Percentiles rank a stretch among this genome's conserved stretches.
Evolutionary conservation across 2,113 vertebrate genomes (phyloP).

Genomic region (human (Homo sapiens)): DNA sequence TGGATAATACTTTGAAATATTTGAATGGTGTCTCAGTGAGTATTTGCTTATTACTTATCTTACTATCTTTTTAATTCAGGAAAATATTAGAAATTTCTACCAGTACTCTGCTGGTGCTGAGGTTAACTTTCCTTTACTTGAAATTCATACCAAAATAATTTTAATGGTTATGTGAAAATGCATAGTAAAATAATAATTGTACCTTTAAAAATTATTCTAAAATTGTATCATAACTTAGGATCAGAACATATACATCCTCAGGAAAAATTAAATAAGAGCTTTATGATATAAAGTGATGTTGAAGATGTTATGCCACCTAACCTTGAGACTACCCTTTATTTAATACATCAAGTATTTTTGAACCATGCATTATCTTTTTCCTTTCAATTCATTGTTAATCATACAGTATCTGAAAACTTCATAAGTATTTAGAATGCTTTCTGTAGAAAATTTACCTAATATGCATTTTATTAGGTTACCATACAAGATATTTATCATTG

Average conservation of each 20-base stretch:
- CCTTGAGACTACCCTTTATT: not conserved
- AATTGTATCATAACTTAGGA: not conserved
- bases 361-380: not conserved
- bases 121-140: not conserved
- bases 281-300: not conserved
- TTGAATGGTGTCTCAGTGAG: not conserved
- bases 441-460: not conserved
- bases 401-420: not conserved
- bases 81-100: not conserved
- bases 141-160: slow-evolving; percentile 10
- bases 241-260: not conserved
- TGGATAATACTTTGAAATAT: not conserved
- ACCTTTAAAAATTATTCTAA: not conserved
- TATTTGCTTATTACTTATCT: not conserved
- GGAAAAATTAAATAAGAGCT: not conserved
- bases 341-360: not conserved
- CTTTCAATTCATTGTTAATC: not conserved
- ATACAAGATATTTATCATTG: not conserved
- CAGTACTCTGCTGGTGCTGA: not conserved
- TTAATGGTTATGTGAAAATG: not conserved
- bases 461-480: not conserved
- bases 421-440: not conserved
- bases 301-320: not conserved
- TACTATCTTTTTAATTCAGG: not conserved
- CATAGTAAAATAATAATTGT: not conserved